Evolutionary conservation across 1,140 invertebrate genomes (phyloP).

Genomic region (Notospermus geniculatus): DNA sequence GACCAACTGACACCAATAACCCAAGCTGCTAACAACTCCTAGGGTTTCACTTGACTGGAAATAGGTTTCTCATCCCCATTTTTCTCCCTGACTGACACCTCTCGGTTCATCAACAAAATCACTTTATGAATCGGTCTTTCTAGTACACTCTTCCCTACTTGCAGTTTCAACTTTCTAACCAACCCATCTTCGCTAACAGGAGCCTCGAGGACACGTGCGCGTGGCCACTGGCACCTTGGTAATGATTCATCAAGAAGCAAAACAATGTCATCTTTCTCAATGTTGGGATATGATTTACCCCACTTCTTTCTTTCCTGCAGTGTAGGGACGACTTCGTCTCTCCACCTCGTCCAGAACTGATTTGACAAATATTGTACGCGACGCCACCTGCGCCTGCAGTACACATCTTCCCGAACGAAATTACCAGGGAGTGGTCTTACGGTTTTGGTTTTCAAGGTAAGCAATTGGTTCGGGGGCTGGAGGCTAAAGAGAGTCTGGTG

Average conservation of each 20-base stretch:
- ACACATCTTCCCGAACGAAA: constrained; percentile 1
- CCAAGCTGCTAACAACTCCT: no score
- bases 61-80: no score
- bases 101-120: no score
- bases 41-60: no score
- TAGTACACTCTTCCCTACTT: no score
- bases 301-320: neutral
- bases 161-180: constrained; percentile 15
- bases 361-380: constrained; percentile 20
- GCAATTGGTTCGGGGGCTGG: constrained; percentile 4
- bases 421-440: neutral
- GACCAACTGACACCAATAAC: no score
- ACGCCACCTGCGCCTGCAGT: constrained; percentile 15
- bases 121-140: no score
- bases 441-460: constrained; percentile 9
- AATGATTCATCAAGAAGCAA: constrained; percentile 15
- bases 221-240: constrained; percentile 22
- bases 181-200: constrained; percentile 14
- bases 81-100: no score
- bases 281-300: neutral
- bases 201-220: constrained; percentile 11
- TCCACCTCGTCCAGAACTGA: constrained; percentile 25
- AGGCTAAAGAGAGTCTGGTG: neutral
- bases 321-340: constrained; percentile 12
- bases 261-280: constrained; percentile 24